These are phyloP conservation scores for Oreochromis tanganicae DNA, from an alignment of 2,113 vertebrate genomes.

Conservation along the genomic window DNA sequence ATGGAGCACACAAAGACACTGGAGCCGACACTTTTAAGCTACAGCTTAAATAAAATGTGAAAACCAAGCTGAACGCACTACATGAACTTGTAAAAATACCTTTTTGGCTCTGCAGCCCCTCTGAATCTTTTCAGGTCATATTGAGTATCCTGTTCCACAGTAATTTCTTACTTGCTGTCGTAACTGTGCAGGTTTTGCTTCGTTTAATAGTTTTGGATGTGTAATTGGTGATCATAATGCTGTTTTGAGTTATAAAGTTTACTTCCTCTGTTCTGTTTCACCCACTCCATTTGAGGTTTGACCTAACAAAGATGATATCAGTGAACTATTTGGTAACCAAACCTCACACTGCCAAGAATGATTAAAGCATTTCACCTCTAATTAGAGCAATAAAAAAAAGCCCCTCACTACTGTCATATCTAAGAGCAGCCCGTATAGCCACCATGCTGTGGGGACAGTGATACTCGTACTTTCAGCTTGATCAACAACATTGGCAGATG, in stretches of 20 bases:
- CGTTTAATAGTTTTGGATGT: not conserved
- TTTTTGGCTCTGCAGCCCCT: not conserved
- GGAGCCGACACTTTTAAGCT: not conserved
- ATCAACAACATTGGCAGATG: slow-evolving; percentile 13
- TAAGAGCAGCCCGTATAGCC: not conserved
- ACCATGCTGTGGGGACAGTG: not conserved
- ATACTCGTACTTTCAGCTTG: not conserved
- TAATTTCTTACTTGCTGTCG: not conserved
- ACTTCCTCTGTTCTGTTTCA: not conserved
- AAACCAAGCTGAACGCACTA: not conserved
- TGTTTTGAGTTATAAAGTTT: not conserved
- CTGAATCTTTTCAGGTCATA: not conserved
- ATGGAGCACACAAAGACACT: not conserved
- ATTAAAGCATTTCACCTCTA: not conserved
- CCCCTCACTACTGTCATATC: not conserved
- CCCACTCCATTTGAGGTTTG: not conserved
- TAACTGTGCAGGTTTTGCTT: not conserved
- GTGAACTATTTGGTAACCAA: not conserved
- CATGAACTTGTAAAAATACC: not conserved
- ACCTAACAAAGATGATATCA: not conserved
- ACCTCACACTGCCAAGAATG: not conserved
- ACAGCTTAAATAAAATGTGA: not conserved
- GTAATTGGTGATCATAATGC: not conserved
- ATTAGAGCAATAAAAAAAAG: not conserved
- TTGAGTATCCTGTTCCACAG: not conserved